Evolutionary conservation across 2,113 vertebrate species (phyloP).

Genomic region (Nothoprocta pentlandii): DNA sequence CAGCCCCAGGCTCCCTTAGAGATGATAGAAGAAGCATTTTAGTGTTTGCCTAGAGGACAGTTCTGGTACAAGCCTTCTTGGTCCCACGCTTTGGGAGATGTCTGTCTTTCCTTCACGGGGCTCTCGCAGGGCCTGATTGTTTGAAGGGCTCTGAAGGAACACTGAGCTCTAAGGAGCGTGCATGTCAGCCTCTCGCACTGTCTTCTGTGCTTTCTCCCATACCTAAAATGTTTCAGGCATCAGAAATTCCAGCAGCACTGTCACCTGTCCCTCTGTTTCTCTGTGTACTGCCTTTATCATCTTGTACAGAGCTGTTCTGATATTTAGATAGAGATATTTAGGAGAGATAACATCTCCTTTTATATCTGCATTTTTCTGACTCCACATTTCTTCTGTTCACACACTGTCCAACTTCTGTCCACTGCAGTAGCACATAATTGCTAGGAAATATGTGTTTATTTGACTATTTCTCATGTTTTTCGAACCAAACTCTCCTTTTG

Average conservation of each 20-base stretch:
- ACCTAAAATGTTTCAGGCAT: not conserved
- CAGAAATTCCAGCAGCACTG: not conserved
- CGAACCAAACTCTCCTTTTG: not conserved
- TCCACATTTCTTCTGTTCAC: not conserved
- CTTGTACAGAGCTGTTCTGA: not conserved
- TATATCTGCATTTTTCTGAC: not conserved
- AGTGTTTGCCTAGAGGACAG: not conserved
- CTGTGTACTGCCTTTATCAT: not conserved
- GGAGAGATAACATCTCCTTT: not conserved
- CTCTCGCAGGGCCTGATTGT: not conserved
- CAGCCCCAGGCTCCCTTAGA: not conserved
- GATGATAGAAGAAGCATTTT: not conserved
- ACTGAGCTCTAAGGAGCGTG: fast-evolving
- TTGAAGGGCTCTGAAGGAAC: not conserved
- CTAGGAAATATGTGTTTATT: fast-evolving
- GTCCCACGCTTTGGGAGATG: not conserved
- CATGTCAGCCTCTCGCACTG: not conserved
- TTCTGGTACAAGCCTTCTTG: not conserved
- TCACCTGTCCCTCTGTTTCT: fast-evolving
- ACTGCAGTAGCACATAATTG: not conserved
- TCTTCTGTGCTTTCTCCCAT: not conserved
- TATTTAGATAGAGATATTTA: not conserved
- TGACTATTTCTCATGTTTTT: not conserved
- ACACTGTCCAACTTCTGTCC: not conserved
- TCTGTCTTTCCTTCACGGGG: not conserved